Percentiles rank a stretch among this genome's conserved stretches.
phyloP scores from a whole-genome alignment of 2,113 vertebrate genomes.

The Ophthalmolycus amberensis region DNA sequence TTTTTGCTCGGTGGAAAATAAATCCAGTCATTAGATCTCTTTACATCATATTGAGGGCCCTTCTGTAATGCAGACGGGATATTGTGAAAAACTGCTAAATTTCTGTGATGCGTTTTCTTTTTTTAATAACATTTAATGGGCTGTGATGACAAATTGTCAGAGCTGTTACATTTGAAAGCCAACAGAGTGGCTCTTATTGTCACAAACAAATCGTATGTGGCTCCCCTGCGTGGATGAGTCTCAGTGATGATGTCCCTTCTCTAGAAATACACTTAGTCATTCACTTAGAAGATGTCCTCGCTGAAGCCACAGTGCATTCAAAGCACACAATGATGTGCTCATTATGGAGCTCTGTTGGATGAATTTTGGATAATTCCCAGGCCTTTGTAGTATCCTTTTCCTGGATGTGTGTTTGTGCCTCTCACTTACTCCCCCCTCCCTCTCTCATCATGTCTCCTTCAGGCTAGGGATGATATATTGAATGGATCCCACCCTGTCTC shows the following conservation, averaged over 20 bases:
- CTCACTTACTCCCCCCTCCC: slow-evolving; percentile 21
- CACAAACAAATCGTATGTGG: slow-evolving; percentile 46
- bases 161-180: slow-evolving; percentile 37
- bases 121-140: slow-evolving; percentile 46
- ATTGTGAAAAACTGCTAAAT: slow-evolving; percentile 32
- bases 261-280: slow-evolving; percentile 28
- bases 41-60: slow-evolving; percentile 8
- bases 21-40: slow-evolving; percentile 35
- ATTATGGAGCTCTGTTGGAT: slow-evolving; percentile 35
- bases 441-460: slow-evolving; percentile 61
- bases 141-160: slow-evolving; percentile 51
- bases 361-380: slow-evolving; percentile 40
- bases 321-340: slow-evolving; percentile 37
- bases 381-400: slow-evolving; percentile 42
- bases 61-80: slow-evolving; percentile 52
- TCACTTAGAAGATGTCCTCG: slow-evolving; percentile 28
- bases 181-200: slow-evolving; percentile 45
- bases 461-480: slow-evolving; percentile 98
- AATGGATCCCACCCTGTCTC: slow-evolving; percentile 99
- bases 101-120: slow-evolving; percentile 32
- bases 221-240: slow-evolving; percentile 24
- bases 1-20: slow-evolving; percentile 1
- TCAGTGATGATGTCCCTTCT: slow-evolving; percentile 27
- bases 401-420: slow-evolving; percentile 27
- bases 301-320: slow-evolving; percentile 34